Evolutionary conservation across 2,113 vertebrate genomes (phyloP).

Genomic region (Dolichallabes microphthalmus): DNA sequence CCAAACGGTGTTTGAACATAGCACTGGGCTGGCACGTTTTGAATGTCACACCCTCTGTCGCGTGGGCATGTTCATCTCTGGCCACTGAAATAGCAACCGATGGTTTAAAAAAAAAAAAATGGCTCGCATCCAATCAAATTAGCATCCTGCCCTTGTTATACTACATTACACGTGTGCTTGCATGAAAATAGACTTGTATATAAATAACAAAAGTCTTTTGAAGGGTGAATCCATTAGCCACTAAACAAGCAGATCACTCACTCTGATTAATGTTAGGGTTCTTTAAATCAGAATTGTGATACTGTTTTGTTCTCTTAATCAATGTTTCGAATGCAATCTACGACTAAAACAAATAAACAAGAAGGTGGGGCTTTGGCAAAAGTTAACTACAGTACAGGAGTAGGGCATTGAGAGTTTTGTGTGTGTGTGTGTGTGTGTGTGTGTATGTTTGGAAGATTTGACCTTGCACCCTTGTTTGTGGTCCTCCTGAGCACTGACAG

Average conservation of each 20-base stretch:
- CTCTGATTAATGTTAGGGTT: conserved; percentile 30
- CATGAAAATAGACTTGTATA: conserved; percentile 18
- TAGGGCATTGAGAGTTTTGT: neutral
- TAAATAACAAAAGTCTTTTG: conserved; percentile 14
- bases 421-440: conserved; percentile 25
- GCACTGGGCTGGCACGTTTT: neutral
- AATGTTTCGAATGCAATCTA: conserved; percentile 21
- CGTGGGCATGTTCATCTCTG: neutral
- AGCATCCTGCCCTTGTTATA: conserved; percentile 1
- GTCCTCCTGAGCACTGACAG: conserved; percentile 57
- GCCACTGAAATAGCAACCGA: neutral
- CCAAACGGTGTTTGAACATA: neutral
- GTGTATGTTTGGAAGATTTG: conserved; percentile 30
- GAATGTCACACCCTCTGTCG: neutral
- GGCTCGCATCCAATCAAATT: conserved; percentile 13
- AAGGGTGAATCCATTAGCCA: conserved; percentile 20
- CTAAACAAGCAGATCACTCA: conserved; percentile 21
- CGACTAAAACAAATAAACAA: neutral
- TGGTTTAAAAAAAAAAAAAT: neutral
- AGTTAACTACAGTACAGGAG: conserved; percentile 35
- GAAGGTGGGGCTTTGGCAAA: neutral
- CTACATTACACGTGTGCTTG: conserved; percentile 9
- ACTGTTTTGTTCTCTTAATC: conserved; percentile 37
- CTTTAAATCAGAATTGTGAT: conserved; percentile 18
- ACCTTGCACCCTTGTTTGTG: conserved; percentile 51